Evolutionary conservation across 2,113 vertebrate genomes (phyloP).

Genomic region (Choloepus hoffmanni): DNA sequence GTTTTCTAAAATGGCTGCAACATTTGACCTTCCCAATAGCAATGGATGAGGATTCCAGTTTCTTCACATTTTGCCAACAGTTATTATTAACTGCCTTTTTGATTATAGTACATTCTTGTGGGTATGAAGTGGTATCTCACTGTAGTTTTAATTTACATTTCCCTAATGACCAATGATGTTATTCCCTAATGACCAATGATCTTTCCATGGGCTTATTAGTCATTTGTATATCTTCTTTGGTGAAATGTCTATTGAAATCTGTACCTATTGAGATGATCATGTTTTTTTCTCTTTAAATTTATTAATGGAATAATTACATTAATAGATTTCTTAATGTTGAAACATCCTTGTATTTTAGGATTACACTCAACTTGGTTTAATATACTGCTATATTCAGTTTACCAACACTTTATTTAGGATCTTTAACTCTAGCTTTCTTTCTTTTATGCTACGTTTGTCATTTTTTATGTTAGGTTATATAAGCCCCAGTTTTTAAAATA

Average conservation of each 20-base stretch:
- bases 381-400: background rate
- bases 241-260: constrained; percentile 18
- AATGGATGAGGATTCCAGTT: background rate
- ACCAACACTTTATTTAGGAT: background rate
- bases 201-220: background rate
- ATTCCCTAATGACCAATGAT: background rate
- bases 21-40: background rate
- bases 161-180: background rate
- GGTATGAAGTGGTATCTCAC: background rate
- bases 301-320: constrained; percentile 5
- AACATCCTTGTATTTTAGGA: background rate
- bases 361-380: background rate
- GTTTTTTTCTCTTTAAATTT: constrained; percentile 24
- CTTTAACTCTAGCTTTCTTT: background rate
- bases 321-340: background rate
- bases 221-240: background rate
- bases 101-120: background rate
- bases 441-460: background rate
- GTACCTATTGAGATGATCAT: background rate
- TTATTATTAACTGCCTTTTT: constrained; percentile 33
- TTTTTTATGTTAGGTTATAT: constrained; percentile 22
- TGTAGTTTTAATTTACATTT: constrained; percentile 33
- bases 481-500: background rate
- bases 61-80: background rate
- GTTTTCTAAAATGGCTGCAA: background rate